phyloP scores from a whole-genome alignment of 2,797 vertebrate genomes.

The Salarias fasciatus region DNA sequence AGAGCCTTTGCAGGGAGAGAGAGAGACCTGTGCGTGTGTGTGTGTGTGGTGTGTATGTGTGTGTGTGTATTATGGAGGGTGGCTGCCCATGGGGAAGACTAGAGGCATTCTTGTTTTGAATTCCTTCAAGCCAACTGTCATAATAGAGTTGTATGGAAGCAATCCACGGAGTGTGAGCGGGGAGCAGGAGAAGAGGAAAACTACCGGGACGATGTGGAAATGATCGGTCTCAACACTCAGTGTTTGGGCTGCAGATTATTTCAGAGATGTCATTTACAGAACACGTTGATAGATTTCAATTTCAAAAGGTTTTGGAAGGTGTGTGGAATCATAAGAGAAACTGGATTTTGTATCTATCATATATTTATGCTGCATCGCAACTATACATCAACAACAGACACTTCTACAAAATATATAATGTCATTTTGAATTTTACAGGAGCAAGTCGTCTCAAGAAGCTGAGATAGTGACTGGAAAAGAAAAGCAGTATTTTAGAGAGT shows the following conservation, averaged over 20 bases:
- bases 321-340: too few species aligned
- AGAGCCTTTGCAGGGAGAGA: too few species aligned
- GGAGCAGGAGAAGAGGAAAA: slow-evolving; percentile 48
- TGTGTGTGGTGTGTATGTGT: slow-evolving; percentile 23
- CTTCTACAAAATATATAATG: too few species aligned
- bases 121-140: slow-evolving; percentile 81
- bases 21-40: slow-evolving; percentile 28
- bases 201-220: slow-evolving; percentile 26
- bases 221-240: slow-evolving; percentile 10
- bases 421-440: too few species aligned
- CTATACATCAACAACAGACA: too few species aligned
- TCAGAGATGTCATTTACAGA: background rate
- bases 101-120: slow-evolving; percentile 79
- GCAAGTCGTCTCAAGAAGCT: too few species aligned
- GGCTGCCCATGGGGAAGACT: slow-evolving; percentile 53
- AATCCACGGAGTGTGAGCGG: slow-evolving; percentile 7
- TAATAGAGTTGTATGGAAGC: slow-evolving; percentile 66
- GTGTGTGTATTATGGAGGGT: slow-evolving; percentile 43
- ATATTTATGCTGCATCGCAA: too few species aligned
- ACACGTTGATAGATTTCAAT: too few species aligned
- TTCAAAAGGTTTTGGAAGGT: too few species aligned
- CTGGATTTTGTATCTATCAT: too few species aligned
- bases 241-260: background rate
- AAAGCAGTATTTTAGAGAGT: too few species aligned
- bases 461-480: too few species aligned